Evolutionary conservation across 2,113 vertebrate species (phyloP), one percentile per base, ranked within the genome.

Genomic region (Benitochromis conjunctus): DNA sequence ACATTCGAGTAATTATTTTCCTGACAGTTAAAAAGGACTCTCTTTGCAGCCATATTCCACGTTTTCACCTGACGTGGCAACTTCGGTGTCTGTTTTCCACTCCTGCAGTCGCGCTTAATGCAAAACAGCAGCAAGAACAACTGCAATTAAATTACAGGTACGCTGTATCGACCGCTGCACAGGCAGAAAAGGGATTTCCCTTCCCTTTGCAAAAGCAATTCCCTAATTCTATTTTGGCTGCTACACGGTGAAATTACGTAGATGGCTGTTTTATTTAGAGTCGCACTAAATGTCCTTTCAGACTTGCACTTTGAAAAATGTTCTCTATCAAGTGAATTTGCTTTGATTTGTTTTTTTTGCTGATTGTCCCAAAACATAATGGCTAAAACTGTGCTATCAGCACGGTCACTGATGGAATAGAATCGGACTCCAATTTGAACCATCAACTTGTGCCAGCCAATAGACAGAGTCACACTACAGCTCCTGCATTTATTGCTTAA

Each of bases 111-210:
- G 31, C 24, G 60, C 76, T 81, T 83, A 90, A 92, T 90, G 77
- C 90, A 85, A 90, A 90, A 86, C 86, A 93, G 87, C 84, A 90
- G 51, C 57, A 79, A 82, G 76, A 87, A 85, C 79, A 89, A 77
- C 74, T 24, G 41, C 69, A 92, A 92, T 92, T 91, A 89, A 92
- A 92, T 91, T 86, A 91, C 88, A 91, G 84, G 41, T 84, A 57
- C 9, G 10, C 76, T 66, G 5, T 84, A 91, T 92, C 84, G 82
- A 92, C 85, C 38, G 7, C 51, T 56, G 81, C 38, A 24, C 16
- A 24, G 26, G 57, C 26, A 48, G 81, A 81, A 48, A 24, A n/a
- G 85, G 83, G 64, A 86, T 88, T 88, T 84, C 57, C 71, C 31
- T 64, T 77, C 38, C 36, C 51, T 53, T 86, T 74, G 31, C 12